A percentile compares a stretch with the other conserved stretches of the same genome.
Evolutionary conservation across 2,113 vertebrate genomes (phyloP).

Genomic region (Junco hyemalis): DNA sequence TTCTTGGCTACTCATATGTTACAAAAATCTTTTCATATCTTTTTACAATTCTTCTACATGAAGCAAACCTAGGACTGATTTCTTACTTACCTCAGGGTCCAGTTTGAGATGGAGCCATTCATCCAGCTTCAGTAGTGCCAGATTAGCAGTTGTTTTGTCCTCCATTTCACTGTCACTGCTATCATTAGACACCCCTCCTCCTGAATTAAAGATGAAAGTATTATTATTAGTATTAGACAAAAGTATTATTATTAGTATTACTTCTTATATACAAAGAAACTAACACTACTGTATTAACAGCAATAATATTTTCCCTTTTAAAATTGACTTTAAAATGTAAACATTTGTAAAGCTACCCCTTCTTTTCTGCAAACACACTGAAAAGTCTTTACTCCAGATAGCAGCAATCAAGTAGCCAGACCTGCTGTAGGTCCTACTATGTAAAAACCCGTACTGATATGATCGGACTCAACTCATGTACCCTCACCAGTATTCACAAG

Average conservation of each 20-base stretch:
- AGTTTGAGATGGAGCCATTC: slow-evolving; percentile 89
- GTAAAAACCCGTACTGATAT: not conserved
- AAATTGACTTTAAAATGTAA: not conserved
- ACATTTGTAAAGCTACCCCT: not conserved
- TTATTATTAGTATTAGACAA: not conserved
- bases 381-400: not conserved
- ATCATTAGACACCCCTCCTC: slow-evolving; percentile 69
- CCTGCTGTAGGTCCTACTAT: not conserved
- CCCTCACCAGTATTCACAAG: not conserved
- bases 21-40: not conserved
- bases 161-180: slow-evolving; percentile 90
- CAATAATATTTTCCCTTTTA: not conserved
- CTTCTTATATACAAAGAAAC: not conserved
- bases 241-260: not conserved
- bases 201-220: slow-evolving; percentile 45
- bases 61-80: not conserved
- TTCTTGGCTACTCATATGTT: not conserved
- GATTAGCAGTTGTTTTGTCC: slow-evolving; percentile 71
- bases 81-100: slow-evolving; percentile 82
- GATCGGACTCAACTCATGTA: not conserved
- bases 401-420: not conserved
- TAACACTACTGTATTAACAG: not conserved
- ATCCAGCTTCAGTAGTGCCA: slow-evolving; percentile 83
- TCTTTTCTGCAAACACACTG: not conserved
- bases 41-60: not conserved